A percentile compares a stretch with the other conserved stretches of the same genome.
These are phyloP conservation scores for Chironomus riparius DNA, from an alignment of 2,888 invertebrate genomes.

Conservation along the genomic window DNA sequence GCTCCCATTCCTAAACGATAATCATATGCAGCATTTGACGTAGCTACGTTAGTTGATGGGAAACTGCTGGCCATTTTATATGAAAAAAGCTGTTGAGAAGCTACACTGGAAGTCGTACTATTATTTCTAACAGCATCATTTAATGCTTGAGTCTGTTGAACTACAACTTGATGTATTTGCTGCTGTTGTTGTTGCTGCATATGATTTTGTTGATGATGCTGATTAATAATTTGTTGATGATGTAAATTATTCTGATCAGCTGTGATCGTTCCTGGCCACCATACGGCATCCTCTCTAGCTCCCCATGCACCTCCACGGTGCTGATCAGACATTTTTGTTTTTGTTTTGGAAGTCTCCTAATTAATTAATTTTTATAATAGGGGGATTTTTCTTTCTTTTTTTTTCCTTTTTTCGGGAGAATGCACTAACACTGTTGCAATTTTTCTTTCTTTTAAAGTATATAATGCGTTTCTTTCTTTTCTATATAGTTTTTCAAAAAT, in stretches of 20 bases:
- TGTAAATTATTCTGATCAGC: slow-evolving; percentile 45
- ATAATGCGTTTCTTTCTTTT: slow-evolving; percentile 1
- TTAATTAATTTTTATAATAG: slow-evolving; percentile 16
- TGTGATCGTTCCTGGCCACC: slow-evolving; percentile 49
- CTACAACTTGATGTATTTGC: slow-evolving; percentile 30
- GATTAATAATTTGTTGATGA: slow-evolving; percentile 46
- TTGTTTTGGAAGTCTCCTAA: not conserved
- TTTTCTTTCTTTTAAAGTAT: slow-evolving; percentile 4
- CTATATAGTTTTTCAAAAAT: slow-evolving; percentile 9
- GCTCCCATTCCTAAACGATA: slow-evolving; percentile 58
- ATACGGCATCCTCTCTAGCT: slow-evolving; percentile 51
- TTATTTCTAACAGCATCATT: slow-evolving; percentile 48
- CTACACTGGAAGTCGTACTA: slow-evolving; percentile 50
- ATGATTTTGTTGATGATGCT: slow-evolving; percentile 46
- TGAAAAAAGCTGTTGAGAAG: slow-evolving; percentile 66
- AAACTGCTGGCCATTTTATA: slow-evolving; percentile 83
- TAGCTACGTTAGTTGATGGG: slow-evolving; percentile 56
- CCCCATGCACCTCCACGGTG: slow-evolving; percentile 52
- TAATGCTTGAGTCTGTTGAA: slow-evolving; percentile 34
- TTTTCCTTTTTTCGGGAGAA: slow-evolving; percentile 1
- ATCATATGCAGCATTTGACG: slow-evolving; percentile 59
- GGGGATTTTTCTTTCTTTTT: not conserved
- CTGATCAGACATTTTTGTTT: slow-evolving; percentile 50
- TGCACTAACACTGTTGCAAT: slow-evolving; percentile 17
- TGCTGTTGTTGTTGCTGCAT: slow-evolving; percentile 40